These are phyloP conservation scores for Coelopa pilipes DNA, from an alignment of 2,888 invertebrate genomes.

Conservation along the genomic window DNA sequence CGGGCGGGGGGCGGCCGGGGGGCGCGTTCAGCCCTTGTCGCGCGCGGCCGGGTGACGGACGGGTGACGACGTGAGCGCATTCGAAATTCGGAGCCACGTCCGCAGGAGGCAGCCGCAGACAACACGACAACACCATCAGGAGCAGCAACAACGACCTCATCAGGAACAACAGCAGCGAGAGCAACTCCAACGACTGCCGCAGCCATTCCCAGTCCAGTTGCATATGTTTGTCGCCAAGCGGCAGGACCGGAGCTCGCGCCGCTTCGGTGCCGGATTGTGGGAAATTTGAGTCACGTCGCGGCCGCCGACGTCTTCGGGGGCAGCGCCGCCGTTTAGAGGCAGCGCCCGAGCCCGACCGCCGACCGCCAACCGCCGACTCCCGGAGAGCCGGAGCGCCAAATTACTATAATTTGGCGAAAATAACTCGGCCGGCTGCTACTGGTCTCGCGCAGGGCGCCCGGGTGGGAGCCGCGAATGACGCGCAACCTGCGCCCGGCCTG, in stretches of 20 bases:
- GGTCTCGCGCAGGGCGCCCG: not conserved
- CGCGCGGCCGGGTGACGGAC: not conserved
- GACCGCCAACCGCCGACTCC: not conserved
- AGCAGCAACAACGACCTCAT: too few species aligned
- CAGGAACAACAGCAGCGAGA: too few species aligned
- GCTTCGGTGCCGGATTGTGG: not conserved
- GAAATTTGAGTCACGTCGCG: conserved; percentile 8
- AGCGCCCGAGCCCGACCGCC: not conserved
- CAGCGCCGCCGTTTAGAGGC: not conserved
- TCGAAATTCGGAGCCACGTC: too few species aligned
- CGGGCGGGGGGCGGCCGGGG: too few species aligned
- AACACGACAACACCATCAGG: too few species aligned
- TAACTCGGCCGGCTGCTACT: conserved; percentile 2
- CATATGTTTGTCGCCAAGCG: too few species aligned
- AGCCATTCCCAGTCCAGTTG: too few species aligned
- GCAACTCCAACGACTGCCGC: too few species aligned
- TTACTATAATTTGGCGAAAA: conserved; percentile 17
- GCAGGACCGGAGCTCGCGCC: not conserved
- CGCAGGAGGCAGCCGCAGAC: too few species aligned
- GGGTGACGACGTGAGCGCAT: not conserved
- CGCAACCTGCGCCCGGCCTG: not conserved
- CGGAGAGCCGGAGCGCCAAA: not conserved
- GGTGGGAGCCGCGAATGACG: not conserved
- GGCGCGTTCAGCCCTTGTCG: not conserved
- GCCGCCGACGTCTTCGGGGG: not conserved